Evolutionary conservation across 92 coral and sea anemone genomes (phyloP), one percentile per base, ranked within the genome.

Genomic region (Umimayanthus kanabou): DNA sequence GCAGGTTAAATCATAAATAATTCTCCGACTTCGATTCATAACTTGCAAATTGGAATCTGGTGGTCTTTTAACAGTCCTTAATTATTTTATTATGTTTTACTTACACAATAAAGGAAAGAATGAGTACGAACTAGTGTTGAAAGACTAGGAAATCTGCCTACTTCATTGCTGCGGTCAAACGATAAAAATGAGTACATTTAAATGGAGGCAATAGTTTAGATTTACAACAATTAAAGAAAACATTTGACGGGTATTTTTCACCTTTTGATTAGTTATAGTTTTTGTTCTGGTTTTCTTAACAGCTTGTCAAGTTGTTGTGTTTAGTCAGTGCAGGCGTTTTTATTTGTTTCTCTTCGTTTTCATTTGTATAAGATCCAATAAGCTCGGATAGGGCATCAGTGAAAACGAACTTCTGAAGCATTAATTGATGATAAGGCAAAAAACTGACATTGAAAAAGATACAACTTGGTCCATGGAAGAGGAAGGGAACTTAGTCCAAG

Each of bases 31-130:
- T 83, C 78, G 50, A 42, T 83, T 83, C 76, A 83, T 42, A 47
- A 43, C 29, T 83, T 50, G 77, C 87, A 83, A 83, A 83, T 70
- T 83, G 78, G 74, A 47, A 42, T 83, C 76, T 83, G 87, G 87
- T 83, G 77, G 87, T 83, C 87, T 83, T 83, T 83, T 83, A 83
- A 83, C 87, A 83, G 77, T 70, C 22, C 77, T 47, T 81, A 81
- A 81, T 81, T 25, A 81, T 65, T 66, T 65, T 15, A 61, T 58
- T 81, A 65, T 81, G 61, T 66, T 81, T 81, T 47, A 72, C 77
- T 45, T 45, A 83, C 67, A 83, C 65, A 83, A 71, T 73, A 69
- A 28, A 43, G 16, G 15, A 33, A 28, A 69, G 67, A 30, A 18
- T 47, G 42, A 65, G 65, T 25, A 40, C 7, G 15, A 22, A 39